Evolutionary conservation across 2,888 invertebrate species (phyloP).

Genomic region (Aricia artaxerxes): DNA sequence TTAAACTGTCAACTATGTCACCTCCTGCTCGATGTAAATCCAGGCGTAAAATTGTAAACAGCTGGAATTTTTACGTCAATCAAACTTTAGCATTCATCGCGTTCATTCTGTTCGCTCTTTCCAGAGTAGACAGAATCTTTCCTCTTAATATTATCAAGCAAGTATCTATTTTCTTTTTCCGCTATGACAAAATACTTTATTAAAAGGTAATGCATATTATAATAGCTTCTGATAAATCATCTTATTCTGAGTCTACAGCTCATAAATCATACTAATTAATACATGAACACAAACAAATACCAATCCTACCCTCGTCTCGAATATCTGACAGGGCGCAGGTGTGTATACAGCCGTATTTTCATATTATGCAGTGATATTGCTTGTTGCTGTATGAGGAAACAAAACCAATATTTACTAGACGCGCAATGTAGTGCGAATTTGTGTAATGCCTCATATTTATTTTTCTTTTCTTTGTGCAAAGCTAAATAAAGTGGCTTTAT

Average conservation of each 20-base stretch:
- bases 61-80: too few relatives aligned
- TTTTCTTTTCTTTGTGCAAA: too few relatives aligned
- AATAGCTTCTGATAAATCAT: neutral
- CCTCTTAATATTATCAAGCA: too few relatives aligned
- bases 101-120: too few relatives aligned
- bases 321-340: neutral
- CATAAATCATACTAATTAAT: slow-evolving; percentile 11
- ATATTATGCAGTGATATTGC: slow-evolving; percentile 4
- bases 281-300: neutral
- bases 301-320: slow-evolving; percentile 33
- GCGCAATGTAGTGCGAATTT: neutral
- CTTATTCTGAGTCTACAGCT: neutral
- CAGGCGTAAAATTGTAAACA: too few relatives aligned
- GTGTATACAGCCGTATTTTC: neutral
- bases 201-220: too few relatives aligned
- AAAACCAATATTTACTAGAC: neutral
- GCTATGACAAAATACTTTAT: too few relatives aligned
- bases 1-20: neutral
- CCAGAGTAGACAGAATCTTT: too few relatives aligned
- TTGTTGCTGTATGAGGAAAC: neutral
- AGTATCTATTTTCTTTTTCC: too few relatives aligned
- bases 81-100: too few relatives aligned
- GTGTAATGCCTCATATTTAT: neutral
- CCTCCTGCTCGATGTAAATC: too few relatives aligned
- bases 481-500: too few relatives aligned